Conservation (phyloP, 2,888 invertebrate species). For the Brachypalpus laphriformis region DNA sequence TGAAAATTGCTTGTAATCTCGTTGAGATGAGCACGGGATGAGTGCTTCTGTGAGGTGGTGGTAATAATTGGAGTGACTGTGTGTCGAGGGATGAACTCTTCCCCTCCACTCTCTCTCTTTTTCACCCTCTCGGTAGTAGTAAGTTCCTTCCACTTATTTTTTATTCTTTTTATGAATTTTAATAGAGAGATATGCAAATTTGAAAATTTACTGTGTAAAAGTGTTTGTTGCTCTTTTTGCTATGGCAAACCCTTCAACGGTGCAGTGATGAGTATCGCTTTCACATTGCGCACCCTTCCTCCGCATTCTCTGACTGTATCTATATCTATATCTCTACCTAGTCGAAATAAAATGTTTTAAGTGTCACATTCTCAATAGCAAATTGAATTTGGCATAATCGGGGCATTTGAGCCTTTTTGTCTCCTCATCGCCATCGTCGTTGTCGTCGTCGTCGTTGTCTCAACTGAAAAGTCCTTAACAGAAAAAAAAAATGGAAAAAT, state of each 20-base stretch:
- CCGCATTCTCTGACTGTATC: background rate
- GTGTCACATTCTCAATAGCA: slow-evolving; percentile 75
- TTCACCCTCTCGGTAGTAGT: background rate
- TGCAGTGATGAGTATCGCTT: slow-evolving; percentile 69
- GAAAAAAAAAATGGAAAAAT: slow-evolving; percentile 74
- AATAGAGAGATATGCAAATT: slow-evolving; percentile 71
- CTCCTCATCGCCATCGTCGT: slow-evolving; percentile 27
- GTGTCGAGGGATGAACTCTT: slow-evolving; percentile 54
- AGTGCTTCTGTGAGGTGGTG: slow-evolving; percentile 66
- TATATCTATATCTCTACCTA: background rate
- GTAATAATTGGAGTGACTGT: slow-evolving; percentile 68
- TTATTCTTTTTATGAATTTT: slow-evolving; percentile 74
- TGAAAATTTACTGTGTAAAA: slow-evolving; percentile 66
- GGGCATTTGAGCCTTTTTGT: slow-evolving; percentile 73
- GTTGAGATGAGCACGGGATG: slow-evolving; percentile 53
- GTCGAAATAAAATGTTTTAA: slow-evolving; percentile 65
- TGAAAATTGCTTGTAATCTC: slow-evolving; percentile 74
- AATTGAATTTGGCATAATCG: slow-evolving; percentile 78
- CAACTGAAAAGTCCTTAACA: slow-evolving; percentile 20
- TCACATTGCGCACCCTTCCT: slow-evolving; percentile 37
- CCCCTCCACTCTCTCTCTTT: background rate
- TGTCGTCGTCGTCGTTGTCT: background rate
- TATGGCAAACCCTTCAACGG: slow-evolving; percentile 57
- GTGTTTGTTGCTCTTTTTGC: slow-evolving; percentile 69
- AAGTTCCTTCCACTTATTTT: slow-evolving; percentile 72